Evolutionary conservation across 1,140 invertebrate species (phyloP).

Genomic region (Plodia interpunctella): DNA sequence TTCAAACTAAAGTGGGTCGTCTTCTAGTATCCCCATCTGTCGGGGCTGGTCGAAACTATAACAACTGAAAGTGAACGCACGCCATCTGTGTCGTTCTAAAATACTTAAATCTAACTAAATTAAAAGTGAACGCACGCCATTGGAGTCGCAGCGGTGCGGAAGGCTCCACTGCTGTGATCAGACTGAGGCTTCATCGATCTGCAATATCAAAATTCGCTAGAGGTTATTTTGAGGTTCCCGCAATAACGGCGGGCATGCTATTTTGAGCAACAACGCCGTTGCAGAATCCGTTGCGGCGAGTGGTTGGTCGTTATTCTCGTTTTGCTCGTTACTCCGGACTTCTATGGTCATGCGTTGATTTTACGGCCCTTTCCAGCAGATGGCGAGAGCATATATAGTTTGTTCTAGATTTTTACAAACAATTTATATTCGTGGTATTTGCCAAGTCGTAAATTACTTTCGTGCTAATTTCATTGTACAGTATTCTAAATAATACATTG

Average conservation of each 20-base stretch:
- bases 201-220: slow-evolving; percentile 42
- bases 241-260: slow-evolving; percentile 35
- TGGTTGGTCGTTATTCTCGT: slow-evolving; percentile 20
- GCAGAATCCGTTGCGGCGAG: slow-evolving; percentile 15
- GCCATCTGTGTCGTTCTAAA: slow-evolving; percentile 39
- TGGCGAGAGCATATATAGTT: slow-evolving; percentile 30
- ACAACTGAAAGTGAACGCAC: slow-evolving; percentile 9
- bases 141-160: slow-evolving; percentile 39
- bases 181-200: slow-evolving; percentile 50
- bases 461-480: not conserved
- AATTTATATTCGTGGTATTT: too few relatives aligned
- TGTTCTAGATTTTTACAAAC: not conserved
- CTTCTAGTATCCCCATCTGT: not conserved
- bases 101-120: slow-evolving; percentile 11
- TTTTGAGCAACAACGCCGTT: slow-evolving; percentile 37
- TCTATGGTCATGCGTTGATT: slow-evolving; percentile 27
- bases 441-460: too few relatives aligned
- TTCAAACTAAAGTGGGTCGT: slow-evolving; percentile 10
- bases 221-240: slow-evolving; percentile 11
- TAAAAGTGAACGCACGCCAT: slow-evolving; percentile 38
- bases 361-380: slow-evolving; percentile 31
- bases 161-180: slow-evolving; percentile 45
- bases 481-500: not conserved
- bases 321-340: slow-evolving; percentile 30
- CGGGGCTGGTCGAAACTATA: not conserved